Base-by-base conservation (phyloP, 1,140 invertebrate genomes). In the Drosophila asahinai region DNA sequence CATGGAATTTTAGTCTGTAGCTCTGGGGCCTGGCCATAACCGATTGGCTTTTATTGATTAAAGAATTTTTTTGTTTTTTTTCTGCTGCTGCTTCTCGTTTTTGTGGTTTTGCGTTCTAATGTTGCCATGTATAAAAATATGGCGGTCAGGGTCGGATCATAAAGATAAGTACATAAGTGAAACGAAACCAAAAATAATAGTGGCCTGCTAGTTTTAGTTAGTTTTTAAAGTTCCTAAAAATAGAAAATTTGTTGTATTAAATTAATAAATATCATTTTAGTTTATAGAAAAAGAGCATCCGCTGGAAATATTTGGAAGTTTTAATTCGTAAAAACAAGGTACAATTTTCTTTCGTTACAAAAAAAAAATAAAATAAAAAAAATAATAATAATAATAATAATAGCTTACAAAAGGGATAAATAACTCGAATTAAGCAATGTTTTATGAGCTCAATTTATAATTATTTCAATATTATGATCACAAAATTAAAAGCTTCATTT, bases 11-110 rank as follows among this genome's bases (percentile, higher is more conserved):
- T 65, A 66, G 60, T 48, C 52, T 25, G 51, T 51, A 33, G 65
- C 51, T 33, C 4, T 55, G 52, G 57, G 61, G 77, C 43, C 42
- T 67, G 59, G 77, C 82, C 61, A 74, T 82, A 83, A 67, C 83
- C 80, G 82, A 86, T 86, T 89, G 83, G 81, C 78, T 89, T 77
- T 70, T 77, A 77, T 77, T 77, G 75, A 77, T 77, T 77, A 77
- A 77, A 77, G 75, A 77, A 77, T 77, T 62, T 48, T 42, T 42
- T 42, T 25, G n/a, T 58, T 19, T 58, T 54, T 54, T 54, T 65
- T 14, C 33, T 36, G 30, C 30, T 38, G 52, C 52, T 22, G 19
- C 33, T 55, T 38, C 7, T 48, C n/a, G 60, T 64, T 52, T 66
- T 58, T 62, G 74, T 30, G 74, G 73, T 60, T 77, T 77, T 54